A percentile compares a stretch with the other conserved stretches of the same genome.
These are phyloP conservation scores for Ypsolopha sequella DNA, from an alignment of 2,888 invertebrate species.

Conservation along the genomic window DNA sequence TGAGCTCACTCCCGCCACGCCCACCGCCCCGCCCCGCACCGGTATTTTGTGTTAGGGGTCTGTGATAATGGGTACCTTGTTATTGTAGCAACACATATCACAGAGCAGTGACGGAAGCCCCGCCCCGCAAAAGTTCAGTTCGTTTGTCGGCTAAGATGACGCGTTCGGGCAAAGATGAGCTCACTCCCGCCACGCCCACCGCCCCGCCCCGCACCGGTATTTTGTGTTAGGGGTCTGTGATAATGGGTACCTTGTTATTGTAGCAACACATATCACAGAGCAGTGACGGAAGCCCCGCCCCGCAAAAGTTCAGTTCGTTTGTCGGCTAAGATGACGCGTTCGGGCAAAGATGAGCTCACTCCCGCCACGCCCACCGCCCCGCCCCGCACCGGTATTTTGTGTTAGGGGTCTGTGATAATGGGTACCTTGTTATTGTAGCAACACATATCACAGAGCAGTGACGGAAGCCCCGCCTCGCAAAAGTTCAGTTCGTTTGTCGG, in stretches of 20 bases:
- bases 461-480: conserved; percentile 45
- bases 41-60: conserved; percentile 30
- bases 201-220: conserved; percentile 49
- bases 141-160: conserved; percentile 21
- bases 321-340: conserved; percentile 16
- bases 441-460: conserved; percentile 63
- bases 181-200: conserved; percentile 24
- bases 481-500: conserved; percentile 29
- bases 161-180: conserved; percentile 15
- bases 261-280: conserved; percentile 64
- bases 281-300: conserved; percentile 51
- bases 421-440: no score
- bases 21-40: conserved; percentile 45
- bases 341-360: conserved; percentile 16
- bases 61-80: no score
- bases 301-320: conserved; percentile 31
- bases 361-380: conserved; percentile 39
- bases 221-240: background rate
- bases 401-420: no score
- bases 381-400: conserved; percentile 36
- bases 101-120: conserved; percentile 61
- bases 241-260: no score
- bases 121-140: conserved; percentile 31
- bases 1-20: conserved; percentile 20
- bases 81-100: conserved; percentile 54